Conservation (phyloP, 2,113 vertebrate genomes). For the Podocnemis expansa region DNA sequence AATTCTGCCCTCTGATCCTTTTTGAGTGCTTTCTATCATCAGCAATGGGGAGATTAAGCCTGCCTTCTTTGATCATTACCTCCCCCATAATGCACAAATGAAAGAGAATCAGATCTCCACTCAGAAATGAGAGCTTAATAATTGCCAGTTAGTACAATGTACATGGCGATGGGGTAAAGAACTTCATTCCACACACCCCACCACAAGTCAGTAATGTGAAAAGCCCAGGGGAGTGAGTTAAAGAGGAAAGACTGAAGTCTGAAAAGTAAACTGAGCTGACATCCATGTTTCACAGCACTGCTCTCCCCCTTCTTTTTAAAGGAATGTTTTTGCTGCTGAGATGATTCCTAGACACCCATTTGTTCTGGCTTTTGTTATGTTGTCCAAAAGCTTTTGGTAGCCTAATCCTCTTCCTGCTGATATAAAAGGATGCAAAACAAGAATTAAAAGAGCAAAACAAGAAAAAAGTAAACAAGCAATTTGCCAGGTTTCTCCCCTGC, state of each 20-base stretch:
- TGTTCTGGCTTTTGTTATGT: background rate
- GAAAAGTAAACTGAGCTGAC: background rate
- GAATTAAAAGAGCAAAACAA: background rate
- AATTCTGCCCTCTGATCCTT: background rate
- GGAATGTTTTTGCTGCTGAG: background rate
- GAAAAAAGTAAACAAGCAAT: background rate
- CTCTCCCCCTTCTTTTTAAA: background rate
- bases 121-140: background rate
- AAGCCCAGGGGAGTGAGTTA: background rate
- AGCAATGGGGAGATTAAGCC: background rate
- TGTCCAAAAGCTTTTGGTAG: background rate
- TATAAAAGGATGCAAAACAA: too few species aligned
- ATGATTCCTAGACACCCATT: background rate
- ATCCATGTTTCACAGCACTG: background rate
- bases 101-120: background rate
- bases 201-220: background rate
- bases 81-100: accelerated
- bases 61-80: background rate
- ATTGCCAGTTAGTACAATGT: background rate
- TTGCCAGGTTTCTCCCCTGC: background rate
- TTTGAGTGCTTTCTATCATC: background rate
- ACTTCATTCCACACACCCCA: background rate
- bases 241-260: background rate
- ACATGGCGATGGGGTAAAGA: background rate
- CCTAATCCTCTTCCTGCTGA: background rate